A percentile compares a stretch with the other conserved stretches of the same genome.
These are phyloP conservation scores for Ceyx melanurus DNA, from an alignment of 2,113 vertebrate species.

Conservation along the genomic window DNA sequence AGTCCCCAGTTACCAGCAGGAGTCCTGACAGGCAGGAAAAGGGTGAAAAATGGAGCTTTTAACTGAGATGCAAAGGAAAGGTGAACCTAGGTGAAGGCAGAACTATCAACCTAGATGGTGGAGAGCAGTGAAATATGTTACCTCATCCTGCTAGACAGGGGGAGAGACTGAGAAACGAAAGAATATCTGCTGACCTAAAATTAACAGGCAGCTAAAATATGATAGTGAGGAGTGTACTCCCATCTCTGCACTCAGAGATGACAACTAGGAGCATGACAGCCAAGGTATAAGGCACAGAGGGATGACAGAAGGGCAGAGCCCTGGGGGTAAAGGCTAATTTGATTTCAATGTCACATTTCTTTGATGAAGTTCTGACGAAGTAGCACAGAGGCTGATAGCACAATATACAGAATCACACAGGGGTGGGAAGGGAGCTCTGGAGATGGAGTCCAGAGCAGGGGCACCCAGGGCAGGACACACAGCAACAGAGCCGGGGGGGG, in stretches of 20 bases:
- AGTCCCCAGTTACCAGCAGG: fast-evolving
- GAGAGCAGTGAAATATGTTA: not conserved
- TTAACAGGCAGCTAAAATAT: not conserved
- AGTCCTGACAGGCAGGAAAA: not conserved
- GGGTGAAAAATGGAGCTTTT: not conserved
- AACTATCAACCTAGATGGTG: not conserved
- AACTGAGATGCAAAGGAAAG: not conserved
- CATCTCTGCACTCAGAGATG: not conserved
- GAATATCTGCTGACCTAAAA: not conserved
- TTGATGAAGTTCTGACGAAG: not conserved
- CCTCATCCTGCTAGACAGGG: not conserved
- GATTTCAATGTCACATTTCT: not conserved
- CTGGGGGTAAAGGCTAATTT: not conserved
- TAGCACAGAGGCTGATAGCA: not conserved
- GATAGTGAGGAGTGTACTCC: not conserved
- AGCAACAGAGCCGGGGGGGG: no score
- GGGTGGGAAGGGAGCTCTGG: no score
- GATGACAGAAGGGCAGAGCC: not conserved
- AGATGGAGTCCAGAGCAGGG: no score
- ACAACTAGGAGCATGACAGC: not conserved
- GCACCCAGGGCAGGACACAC: no score
- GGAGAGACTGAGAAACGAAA: not conserved
- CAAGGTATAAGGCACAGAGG: not conserved
- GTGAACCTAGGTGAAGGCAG: not conserved
- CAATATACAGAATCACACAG: not conserved